These are phyloP conservation scores for Rhipidura dahli DNA, from an alignment of 2,113 vertebrate genomes.

Conservation along the genomic window DNA sequence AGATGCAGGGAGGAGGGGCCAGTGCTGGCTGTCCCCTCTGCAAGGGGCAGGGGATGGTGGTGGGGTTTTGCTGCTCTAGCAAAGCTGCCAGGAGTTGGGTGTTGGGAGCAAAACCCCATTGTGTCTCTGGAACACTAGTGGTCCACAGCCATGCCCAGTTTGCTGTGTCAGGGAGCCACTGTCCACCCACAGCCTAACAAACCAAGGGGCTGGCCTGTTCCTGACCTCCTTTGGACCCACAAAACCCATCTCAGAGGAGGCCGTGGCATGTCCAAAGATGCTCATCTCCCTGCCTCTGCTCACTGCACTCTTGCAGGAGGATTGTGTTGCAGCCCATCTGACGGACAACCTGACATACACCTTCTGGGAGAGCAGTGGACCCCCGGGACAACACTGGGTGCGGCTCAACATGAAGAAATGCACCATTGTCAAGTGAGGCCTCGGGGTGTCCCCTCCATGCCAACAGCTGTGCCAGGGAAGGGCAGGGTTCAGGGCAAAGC, in stretches of 20 bases:
- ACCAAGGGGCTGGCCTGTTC: not conserved
- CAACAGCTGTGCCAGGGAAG: not conserved
- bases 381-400: constrained; percentile 93
- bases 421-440: constrained; percentile 87
- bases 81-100: not conserved
- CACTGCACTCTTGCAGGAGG: constrained; percentile 72
- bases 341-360: constrained; percentile 86
- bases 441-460: not conserved
- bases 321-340: constrained; percentile 80
- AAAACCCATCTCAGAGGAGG: not conserved
- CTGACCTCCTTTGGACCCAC: not conserved
- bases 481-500: not conserved
- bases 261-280: fast-evolving
- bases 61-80: not conserved
- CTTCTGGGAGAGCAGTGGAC: constrained; percentile 92
- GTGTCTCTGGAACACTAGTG: not conserved
- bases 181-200: not conserved
- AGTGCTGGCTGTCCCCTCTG: fast-evolving
- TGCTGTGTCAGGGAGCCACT: not conserved
- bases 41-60: not conserved
- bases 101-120: not conserved
- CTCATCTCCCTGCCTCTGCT: not conserved
- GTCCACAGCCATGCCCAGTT: not conserved
- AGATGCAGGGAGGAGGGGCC: not conserved
- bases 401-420: constrained; percentile 95